Percentiles rank a stretch among this genome's conserved stretches.
Evolutionary conservation across 2,113 vertebrate species (phyloP).

Genomic region (Elephas maximus): DNA sequence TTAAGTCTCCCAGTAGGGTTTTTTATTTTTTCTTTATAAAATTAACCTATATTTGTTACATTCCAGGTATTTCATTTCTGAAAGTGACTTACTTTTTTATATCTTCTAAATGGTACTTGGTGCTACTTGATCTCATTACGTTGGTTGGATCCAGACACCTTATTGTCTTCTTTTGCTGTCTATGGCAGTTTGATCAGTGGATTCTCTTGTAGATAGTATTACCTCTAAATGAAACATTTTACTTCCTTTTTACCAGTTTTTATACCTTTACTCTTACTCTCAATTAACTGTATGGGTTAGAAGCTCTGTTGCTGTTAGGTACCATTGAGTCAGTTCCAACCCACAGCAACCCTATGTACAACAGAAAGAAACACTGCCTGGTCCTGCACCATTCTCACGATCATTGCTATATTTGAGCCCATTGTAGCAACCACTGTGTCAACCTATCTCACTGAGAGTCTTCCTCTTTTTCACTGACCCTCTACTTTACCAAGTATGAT

Average conservation of each 20-base stretch:
- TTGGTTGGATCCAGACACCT: not conserved
- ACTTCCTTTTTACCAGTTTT: not conserved
- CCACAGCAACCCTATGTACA: not conserved
- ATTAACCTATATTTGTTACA: not conserved
- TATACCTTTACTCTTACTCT: not conserved
- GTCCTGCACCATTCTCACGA: not conserved
- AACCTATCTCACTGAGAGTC: not conserved
- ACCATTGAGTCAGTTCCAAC: not conserved
- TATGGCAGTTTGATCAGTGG: not conserved
- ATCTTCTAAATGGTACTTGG: not conserved
- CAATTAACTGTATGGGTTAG: not conserved
- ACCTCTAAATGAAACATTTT: not conserved
- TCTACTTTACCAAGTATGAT: not conserved
- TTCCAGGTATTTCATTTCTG: not conserved
- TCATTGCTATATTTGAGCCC: not conserved
- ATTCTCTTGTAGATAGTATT: not conserved
- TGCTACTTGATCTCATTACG: not conserved
- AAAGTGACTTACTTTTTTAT: not conserved
- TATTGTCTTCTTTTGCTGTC: not conserved
- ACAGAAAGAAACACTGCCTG: not conserved
- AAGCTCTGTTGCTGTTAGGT: not conserved
- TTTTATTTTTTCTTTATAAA: not conserved
- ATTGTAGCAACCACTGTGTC: not conserved
- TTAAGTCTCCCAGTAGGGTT: not conserved
- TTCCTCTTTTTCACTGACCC: not conserved